phyloP scores from a whole-genome alignment of 1,140 invertebrate genomes.

The Stegodyphus dumicola region DNA sequence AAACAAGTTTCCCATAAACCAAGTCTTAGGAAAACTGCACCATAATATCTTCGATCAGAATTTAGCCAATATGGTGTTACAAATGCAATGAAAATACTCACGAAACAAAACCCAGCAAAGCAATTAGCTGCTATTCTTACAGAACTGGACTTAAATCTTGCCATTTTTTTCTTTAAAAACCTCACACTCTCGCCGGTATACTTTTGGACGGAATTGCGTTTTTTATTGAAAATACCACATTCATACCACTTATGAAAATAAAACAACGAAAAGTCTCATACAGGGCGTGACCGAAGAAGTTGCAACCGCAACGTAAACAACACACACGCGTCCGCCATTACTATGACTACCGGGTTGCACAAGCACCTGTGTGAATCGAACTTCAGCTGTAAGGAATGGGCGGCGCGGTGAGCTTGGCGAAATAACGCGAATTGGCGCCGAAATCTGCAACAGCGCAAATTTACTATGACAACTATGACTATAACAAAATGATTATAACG shows the following conservation, averaged over 20 bases:
- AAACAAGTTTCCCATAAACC: conserved; percentile 96
- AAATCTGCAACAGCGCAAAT: too few relatives aligned
- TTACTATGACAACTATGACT: too few relatives aligned
- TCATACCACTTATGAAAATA: too few relatives aligned
- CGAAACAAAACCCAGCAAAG: conserved; percentile 63
- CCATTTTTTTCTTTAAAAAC: conserved; percentile 33
- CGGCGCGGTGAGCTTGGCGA: too few relatives aligned
- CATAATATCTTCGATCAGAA: conserved; percentile 81
- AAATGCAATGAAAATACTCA: conserved; percentile 83
- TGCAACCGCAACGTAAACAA: conserved; percentile 17
- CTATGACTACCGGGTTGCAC: conserved; percentile 6
- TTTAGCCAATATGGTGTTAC: conserved; percentile 93
- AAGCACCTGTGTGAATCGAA: neutral
- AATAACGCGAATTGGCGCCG: too few relatives aligned
- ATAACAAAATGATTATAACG: too few relatives aligned
- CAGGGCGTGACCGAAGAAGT: neutral
- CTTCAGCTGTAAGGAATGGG: neutral
- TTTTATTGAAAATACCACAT: too few relatives aligned
- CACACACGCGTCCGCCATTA: neutral
- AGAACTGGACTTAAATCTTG: conserved; percentile 49
- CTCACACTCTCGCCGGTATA: too few relatives aligned
- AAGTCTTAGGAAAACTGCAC: conserved; percentile 81
- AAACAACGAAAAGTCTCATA: too few relatives aligned
- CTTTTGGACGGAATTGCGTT: too few relatives aligned
- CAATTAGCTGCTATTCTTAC: conserved; percentile 58